Conservation (phyloP, 92 coral and sea anemone species). For the Palythoa grandiflora region DNA sequence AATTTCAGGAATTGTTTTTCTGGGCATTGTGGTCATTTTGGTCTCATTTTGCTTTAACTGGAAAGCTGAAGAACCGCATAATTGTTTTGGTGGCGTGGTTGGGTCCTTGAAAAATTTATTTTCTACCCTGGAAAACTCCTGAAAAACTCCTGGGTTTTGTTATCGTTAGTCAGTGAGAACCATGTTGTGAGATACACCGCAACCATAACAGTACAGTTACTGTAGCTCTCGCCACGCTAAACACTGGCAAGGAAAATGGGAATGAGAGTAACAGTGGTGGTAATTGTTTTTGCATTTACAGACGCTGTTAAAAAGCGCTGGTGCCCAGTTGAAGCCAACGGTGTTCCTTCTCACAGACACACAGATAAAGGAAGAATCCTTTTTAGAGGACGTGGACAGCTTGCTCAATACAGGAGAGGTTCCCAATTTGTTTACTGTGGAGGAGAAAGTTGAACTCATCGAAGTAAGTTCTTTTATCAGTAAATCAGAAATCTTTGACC, state of each 20-base stretch:
- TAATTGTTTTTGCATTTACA: conserved; percentile 16
- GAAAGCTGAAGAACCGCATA: no score
- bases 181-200: background rate
- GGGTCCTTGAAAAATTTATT: no score
- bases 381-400: conserved; percentile 98
- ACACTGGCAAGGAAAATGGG: background rate
- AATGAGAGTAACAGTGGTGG: background rate
- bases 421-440: conserved; percentile 97
- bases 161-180: no score
- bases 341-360: conserved; percentile 97
- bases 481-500: background rate
- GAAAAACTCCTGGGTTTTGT: no score
- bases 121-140: no score
- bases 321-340: conserved; percentile 98
- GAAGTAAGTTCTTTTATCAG: conserved; percentile 71
- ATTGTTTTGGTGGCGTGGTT: no score
- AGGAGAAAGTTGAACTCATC: conserved; percentile 96
- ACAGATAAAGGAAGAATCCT: conserved; percentile 98
- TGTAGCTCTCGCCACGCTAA: background rate
- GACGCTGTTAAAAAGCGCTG: conserved; percentile 97
- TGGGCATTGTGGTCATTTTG: no score
- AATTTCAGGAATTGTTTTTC: no score
- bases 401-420: conserved; percentile 99
- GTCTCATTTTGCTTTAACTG: no score
- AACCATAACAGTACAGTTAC: background rate